phyloP scores from a whole-genome alignment of 2,113 vertebrate genomes.

The Trichomycterus rosablanca region DNA sequence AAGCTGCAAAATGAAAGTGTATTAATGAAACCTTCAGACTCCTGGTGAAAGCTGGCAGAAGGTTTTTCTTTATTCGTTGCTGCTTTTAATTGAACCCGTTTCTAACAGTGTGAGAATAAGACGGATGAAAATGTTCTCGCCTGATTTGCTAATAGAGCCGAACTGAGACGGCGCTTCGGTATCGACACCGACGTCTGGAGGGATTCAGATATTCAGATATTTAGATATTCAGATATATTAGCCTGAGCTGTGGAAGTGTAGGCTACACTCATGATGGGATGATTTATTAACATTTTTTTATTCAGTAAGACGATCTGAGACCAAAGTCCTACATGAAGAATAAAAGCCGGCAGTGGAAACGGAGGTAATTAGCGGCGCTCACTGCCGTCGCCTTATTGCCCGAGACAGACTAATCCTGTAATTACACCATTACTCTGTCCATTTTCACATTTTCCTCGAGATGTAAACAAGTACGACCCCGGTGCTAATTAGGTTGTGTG shows the following conservation, averaged over 20 bases:
- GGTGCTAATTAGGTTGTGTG: slow-evolving; percentile 40
- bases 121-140: no score
- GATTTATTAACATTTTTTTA: no score
- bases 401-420: slow-evolving; percentile 47
- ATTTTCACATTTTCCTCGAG: slow-evolving; percentile 46
- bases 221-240: no score
- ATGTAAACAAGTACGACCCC: slow-evolving; percentile 46
- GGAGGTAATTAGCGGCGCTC: slow-evolving; percentile 41
- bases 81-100: no score
- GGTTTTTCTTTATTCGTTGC: no score
- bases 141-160: slow-evolving; percentile 15
- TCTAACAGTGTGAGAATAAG: no score
- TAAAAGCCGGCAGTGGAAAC: slow-evolving; percentile 38
- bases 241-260: no score
- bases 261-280: no score
- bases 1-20: no score
- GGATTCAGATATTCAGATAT: neutral
- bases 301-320: no score
- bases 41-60: no score
- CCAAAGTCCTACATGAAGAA: slow-evolving; percentile 7
- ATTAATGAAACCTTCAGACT: no score
- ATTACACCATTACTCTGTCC: slow-evolving; percentile 53
- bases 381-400: slow-evolving; percentile 48
- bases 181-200: neutral
- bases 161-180: slow-evolving; percentile 1